These are phyloP conservation scores for Agrochola lota DNA, from an alignment of 2,888 invertebrate species.

Conservation along the genomic window DNA sequence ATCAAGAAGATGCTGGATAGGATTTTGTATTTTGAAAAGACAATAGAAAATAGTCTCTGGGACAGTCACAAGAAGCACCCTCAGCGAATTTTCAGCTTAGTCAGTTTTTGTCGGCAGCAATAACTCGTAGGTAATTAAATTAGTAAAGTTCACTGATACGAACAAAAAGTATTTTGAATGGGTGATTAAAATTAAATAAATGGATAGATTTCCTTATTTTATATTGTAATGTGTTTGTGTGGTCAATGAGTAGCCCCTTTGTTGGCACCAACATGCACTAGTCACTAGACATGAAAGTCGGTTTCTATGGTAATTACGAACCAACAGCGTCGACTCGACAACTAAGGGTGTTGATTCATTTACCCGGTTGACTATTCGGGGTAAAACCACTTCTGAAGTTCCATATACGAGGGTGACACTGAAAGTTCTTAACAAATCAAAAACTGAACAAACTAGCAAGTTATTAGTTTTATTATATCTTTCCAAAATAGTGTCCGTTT, in stretches of 20 bases:
- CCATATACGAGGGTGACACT: too few species aligned
- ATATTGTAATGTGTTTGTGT: background rate
- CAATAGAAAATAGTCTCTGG: background rate
- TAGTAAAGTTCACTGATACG: background rate
- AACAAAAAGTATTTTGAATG: conserved; percentile 1
- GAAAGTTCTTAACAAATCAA: too few species aligned
- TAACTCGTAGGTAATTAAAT: background rate
- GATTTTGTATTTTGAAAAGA: too few species aligned
- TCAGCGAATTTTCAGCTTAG: background rate
- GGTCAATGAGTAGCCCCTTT: background rate
- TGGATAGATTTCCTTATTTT: conserved; percentile 8
- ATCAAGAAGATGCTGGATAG: background rate
- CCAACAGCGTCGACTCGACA: background rate
- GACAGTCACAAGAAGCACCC: background rate
- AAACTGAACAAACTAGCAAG: too few species aligned
- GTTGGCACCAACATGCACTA: background rate
- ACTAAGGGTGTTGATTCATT: conserved; percentile 3
- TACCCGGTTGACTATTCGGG: background rate
- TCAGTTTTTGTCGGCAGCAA: background rate
- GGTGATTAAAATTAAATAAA: background rate
- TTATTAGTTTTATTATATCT: too few species aligned
- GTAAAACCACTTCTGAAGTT: background rate
- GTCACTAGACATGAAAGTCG: background rate
- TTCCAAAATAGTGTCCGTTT: too few species aligned
- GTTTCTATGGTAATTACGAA: conserved; percentile 40